Percentiles rank a stretch among this genome's conserved stretches.
phyloP scores from a whole-genome alignment of 1,140 invertebrate species.

The Brachionus calyciflorus region DNA sequence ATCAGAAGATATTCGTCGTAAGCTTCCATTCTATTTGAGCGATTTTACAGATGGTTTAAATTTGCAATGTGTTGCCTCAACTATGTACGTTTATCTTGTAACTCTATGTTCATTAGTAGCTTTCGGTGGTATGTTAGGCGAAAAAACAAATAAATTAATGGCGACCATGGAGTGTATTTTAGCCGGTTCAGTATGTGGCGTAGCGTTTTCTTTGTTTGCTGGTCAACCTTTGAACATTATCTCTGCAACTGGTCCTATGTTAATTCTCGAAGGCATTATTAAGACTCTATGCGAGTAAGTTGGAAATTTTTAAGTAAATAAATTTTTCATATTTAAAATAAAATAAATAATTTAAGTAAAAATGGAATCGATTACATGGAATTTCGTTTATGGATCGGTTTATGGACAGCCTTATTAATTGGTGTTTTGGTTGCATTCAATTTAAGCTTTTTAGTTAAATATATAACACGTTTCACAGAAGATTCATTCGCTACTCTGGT shows the following conservation, averaged over 20 bases:
- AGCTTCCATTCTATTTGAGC: constrained; percentile 54
- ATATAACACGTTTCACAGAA: constrained; percentile 61
- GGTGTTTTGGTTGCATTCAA: constrained; percentile 60
- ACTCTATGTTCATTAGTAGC: constrained; percentile 61
- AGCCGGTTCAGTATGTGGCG: constrained; percentile 58
- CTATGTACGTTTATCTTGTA: constrained; percentile 62
- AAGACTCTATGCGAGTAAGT: constrained; percentile 56
- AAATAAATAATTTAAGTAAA: constrained; percentile 48
- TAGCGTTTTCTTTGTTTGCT: constrained; percentile 60
- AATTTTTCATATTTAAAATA: too few relatives aligned
- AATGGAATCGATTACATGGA: constrained; percentile 57
- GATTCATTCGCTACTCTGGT: constrained; percentile 61
- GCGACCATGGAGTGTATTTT: constrained; percentile 61
- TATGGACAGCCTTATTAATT: constrained; percentile 58
- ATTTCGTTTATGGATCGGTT: constrained; percentile 59
- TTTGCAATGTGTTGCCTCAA: constrained; percentile 58
- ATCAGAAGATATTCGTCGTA: constrained; percentile 56
- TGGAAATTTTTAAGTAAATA: neutral
- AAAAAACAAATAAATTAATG: constrained; percentile 54
- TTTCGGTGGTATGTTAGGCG: constrained; percentile 61
- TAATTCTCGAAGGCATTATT: constrained; percentile 62
- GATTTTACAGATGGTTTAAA: constrained; percentile 60
- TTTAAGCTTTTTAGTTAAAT: constrained; percentile 54
- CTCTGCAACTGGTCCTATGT: constrained; percentile 61
- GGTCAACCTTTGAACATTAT: constrained; percentile 63